Evolutionary conservation across 2,888 invertebrate species (phyloP).

Genomic region (Phasia obesa): DNA sequence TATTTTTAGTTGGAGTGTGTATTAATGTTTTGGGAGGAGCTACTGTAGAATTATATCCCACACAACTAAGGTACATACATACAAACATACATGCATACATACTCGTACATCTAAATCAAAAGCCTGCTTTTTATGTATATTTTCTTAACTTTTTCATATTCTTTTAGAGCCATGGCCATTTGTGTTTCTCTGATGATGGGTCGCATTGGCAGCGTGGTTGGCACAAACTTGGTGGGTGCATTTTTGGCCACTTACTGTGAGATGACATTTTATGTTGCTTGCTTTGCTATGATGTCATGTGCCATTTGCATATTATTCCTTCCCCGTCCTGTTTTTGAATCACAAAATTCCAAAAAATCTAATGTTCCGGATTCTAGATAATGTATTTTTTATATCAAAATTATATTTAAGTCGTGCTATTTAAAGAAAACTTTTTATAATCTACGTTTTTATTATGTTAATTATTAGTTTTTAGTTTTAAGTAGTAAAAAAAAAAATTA

Average conservation of each 20-base stretch:
- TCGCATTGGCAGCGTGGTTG: conserved; percentile 83
- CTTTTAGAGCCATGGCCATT: conserved; percentile 83
- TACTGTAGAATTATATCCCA: conserved; percentile 79
- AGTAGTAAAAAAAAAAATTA: conserved; percentile 20
- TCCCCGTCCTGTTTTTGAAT: conserved; percentile 64
- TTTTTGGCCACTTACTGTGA: conserved; percentile 82
- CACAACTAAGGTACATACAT: conserved; percentile 76
- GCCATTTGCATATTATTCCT: conserved; percentile 75
- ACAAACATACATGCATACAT: too few species aligned
- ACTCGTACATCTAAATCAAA: too few species aligned
- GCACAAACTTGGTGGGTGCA: conserved; percentile 82
- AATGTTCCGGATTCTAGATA: conserved; percentile 21
- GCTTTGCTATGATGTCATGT: conserved; percentile 74
- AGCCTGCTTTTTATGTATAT: neutral
- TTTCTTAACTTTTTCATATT: neutral
- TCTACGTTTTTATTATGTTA: too few species aligned
- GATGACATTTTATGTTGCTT: conserved; percentile 80
- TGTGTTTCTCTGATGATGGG: conserved; percentile 84
- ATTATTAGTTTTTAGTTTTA: conserved; percentile 43
- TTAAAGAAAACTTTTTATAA: neutral
- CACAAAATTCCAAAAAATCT: conserved; percentile 10
- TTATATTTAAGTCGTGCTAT: conserved; percentile 17
- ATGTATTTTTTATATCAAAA: neutral
- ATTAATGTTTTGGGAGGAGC: conserved; percentile 78
- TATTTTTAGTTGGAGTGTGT: conserved; percentile 75